Base-by-base conservation (phyloP, 2,113 vertebrate genomes). In the Stegostoma tigrinum region DNA sequence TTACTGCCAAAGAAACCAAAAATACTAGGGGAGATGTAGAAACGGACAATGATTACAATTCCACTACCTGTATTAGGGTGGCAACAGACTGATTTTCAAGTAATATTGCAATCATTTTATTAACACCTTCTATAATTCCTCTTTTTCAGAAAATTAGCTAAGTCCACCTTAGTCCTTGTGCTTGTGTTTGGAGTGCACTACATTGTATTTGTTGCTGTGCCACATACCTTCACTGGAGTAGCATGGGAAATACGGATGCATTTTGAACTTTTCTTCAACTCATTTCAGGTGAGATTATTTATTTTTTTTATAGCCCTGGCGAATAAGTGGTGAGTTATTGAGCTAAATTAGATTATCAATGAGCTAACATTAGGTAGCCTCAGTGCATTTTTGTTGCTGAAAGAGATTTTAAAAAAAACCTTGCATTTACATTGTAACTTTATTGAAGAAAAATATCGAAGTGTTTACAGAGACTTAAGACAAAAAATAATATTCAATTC, bases 211-310 rank as follows among this genome's bases (percentile, higher is more conserved):
- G 97, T 98, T 21, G 98, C 98, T 89, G 97, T 99, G 97, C 98
- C 98, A 0, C 98, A 98, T 96, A 98, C 98, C 0, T 98, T 98
- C 95, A 96, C 97, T 0, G 98, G 98, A 0, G 95, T 97, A 0
- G 98, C 97, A 94, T 99, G 98, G 98, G 98, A 99, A 97, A 97
- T 98, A 89, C 98, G 98, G 94, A 99, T 99, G 98, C 98, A 99
- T 97, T 98, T 97, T 94, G 98, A 99, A 96, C 98, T 99, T 45
- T 99, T 99, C 97, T 98, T 99, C 97, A 99, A 99, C 96, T 99
- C 98, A 0, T 99, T 99, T 96, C 98, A 99, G 98, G 98, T 99
- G 96, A 70, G 95, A 0, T 27, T 6, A 66, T 68, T 34, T 52
- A 64, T 42, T 12, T 87, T 14, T 96, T 66, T 24, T 45, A 66